Percentiles rank a stretch among this genome's conserved stretches.
Conservation (phyloP, 1,140 invertebrate species). For the Drosophila neocordata region DNA sequence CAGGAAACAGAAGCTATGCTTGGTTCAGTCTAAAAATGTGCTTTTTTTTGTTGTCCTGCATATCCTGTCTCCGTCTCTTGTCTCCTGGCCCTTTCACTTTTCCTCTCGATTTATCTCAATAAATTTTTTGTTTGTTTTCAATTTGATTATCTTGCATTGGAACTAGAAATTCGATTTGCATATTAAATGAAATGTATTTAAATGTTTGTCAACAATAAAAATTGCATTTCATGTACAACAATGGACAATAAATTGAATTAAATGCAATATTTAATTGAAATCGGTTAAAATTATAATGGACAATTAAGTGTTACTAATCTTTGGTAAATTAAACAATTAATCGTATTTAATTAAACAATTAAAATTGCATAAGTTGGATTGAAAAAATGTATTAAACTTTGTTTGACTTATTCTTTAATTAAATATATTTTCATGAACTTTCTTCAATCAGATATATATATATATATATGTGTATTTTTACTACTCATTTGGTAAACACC, state of each 20-base stretch:
- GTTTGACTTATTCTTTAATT: neutral
- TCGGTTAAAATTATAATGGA: conserved; percentile 22
- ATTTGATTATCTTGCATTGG: conserved; percentile 48
- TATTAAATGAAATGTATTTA: conserved; percentile 52
- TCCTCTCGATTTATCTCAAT: conserved; percentile 15
- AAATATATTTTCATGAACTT: neutral
- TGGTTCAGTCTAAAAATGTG: neutral
- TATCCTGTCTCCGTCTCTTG: neutral
- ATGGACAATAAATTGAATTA: conserved; percentile 20
- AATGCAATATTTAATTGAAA: conserved; percentile 27
- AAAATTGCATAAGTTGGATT: neutral
- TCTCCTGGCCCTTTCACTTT: neutral
- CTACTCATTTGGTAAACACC: conserved; percentile 33
- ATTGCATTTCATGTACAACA: neutral
- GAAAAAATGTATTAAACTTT: too few species aligned
- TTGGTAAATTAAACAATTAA: conserved; percentile 1
- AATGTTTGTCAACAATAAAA: conserved; percentile 25
- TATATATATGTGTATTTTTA: neutral
- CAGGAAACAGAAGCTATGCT: conserved; percentile 9
- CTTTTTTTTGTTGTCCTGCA: neutral
- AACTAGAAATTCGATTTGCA: conserved; percentile 59
- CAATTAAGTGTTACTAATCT: conserved; percentile 25
- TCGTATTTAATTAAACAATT: conserved; percentile 1
- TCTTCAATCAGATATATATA: neutral
- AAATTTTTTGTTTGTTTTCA: conserved; percentile 61